These are phyloP conservation scores for Bacillus rossius DNA, from an alignment of 1,140 invertebrate species.

Conservation along the genomic window DNA sequence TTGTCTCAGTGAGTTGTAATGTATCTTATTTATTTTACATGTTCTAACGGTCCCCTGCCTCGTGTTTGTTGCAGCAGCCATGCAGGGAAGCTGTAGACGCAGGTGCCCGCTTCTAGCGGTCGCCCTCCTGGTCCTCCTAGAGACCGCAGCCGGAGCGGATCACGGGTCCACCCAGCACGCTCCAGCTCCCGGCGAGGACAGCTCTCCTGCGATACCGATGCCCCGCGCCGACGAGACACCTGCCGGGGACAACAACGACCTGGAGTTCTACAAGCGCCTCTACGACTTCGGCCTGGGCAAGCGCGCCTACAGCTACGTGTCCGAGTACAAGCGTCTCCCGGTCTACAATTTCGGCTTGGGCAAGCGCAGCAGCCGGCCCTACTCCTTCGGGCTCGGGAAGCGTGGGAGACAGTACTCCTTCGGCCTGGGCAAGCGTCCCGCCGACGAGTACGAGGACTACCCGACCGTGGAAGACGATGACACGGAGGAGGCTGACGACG, in stretches of 20 bases:
- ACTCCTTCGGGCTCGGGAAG: slow-evolving; percentile 41
- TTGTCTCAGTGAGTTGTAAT: too few species aligned
- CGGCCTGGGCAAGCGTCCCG: slow-evolving; percentile 21
- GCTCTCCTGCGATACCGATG: neutral
- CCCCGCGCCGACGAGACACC: neutral
- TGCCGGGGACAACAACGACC: neutral
- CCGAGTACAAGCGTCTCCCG: slow-evolving; percentile 57
- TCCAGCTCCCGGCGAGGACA: too few species aligned
- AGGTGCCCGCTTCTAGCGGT: too few species aligned
- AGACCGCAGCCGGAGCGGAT: too few species aligned
- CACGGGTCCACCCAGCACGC: too few species aligned
- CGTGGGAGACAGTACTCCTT: slow-evolving; percentile 23
- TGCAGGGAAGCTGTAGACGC: too few species aligned
- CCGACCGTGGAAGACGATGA: slow-evolving; percentile 23
- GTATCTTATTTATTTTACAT: too few species aligned
- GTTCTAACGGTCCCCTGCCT: too few species aligned
- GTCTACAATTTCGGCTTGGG: slow-evolving; percentile 61
- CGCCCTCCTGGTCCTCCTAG: too few species aligned
- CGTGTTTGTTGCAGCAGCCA: too few species aligned
- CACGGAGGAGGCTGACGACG: neutral
- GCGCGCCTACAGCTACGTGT: slow-evolving; percentile 55
- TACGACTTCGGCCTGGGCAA: slow-evolving; percentile 44
- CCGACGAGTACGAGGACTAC: slow-evolving; percentile 26
- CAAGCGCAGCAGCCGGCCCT: slow-evolving; percentile 41
- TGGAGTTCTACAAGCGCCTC: slow-evolving; percentile 14